Evolutionary conservation across 1,140 invertebrate species (phyloP).

Genomic region (Pomacea maculata): DNA sequence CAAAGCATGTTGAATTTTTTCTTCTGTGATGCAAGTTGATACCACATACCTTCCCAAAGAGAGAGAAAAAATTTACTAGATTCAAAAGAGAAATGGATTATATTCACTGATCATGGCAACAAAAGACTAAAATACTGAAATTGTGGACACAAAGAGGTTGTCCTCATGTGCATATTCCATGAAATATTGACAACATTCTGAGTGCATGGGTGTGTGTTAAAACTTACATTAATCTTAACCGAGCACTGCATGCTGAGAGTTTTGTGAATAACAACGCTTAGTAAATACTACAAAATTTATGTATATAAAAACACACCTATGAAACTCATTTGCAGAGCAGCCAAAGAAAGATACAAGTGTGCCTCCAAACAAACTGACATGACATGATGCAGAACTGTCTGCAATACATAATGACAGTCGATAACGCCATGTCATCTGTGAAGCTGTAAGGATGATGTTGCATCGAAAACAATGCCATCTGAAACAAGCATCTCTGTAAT

Average conservation of each 20-base stretch:
- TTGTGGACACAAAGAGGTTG: neutral
- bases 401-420: conserved; percentile 17
- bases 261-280: neutral
- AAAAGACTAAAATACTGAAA: neutral
- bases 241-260: neutral
- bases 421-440: conserved; percentile 14
- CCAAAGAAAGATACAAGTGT: conserved; percentile 6
- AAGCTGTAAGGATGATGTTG: conserved; percentile 1
- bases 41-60: neutral
- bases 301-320: neutral
- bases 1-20: neutral
- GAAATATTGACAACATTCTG: neutral
- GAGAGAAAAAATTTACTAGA: neutral
- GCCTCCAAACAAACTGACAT: conserved; percentile 20
- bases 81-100: neutral
- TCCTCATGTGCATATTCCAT: neutral
- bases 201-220: neutral
- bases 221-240: neutral
- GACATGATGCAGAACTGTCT: conserved; percentile 8
- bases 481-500: neutral
- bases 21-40: neutral
- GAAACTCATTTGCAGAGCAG: conserved; percentile 5
- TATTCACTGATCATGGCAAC: neutral
- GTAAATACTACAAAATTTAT: neutral
- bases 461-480: conserved; percentile 20